Evolutionary conservation across 2,888 invertebrate genomes (phyloP).

Genomic region (Junonia oenone): DNA sequence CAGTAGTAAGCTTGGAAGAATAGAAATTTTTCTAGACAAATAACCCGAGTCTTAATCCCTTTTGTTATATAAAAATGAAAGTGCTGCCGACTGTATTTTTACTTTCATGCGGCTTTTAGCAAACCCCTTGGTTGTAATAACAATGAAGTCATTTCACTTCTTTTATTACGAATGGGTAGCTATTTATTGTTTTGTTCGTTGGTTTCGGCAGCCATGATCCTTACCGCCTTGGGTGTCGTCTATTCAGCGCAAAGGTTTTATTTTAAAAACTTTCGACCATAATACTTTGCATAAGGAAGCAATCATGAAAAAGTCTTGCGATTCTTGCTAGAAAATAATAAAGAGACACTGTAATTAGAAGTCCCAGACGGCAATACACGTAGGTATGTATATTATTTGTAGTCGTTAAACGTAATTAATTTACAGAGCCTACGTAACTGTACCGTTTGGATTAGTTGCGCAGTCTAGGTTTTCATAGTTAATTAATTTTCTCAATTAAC

Average conservation of each 20-base stretch:
- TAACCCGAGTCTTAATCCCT: not conserved
- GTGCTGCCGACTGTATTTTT: conserved; percentile 46
- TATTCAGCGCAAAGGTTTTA: conserved; percentile 53
- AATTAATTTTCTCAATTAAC: conserved; percentile 34
- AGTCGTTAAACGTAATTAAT: conserved; percentile 27
- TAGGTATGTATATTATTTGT: conserved; percentile 14
- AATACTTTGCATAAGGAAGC: conserved; percentile 51
- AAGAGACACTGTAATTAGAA: not conserved
- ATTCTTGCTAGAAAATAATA: not conserved
- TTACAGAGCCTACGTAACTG: conserved; percentile 19
- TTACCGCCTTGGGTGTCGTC: conserved; percentile 60
- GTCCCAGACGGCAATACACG: not conserved
- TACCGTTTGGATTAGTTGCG: conserved; percentile 26
- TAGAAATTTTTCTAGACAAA: not conserved
- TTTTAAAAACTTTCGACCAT: conserved; percentile 51
- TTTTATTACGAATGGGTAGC: conserved; percentile 50
- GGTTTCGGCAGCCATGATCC: conserved; percentile 51
- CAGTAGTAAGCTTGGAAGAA: not conserved
- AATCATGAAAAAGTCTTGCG: not conserved
- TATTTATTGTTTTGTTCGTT: conserved; percentile 55
- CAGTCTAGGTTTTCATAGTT: conserved; percentile 31
- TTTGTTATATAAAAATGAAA: conserved; percentile 44
- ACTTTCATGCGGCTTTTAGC: conserved; percentile 41
- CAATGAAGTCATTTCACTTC: conserved; percentile 26
- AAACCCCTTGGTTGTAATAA: conserved; percentile 4